Base-by-base conservation (phyloP, 2,113 vertebrate genomes). In the Cyphomyrus discorhynchus region DNA sequence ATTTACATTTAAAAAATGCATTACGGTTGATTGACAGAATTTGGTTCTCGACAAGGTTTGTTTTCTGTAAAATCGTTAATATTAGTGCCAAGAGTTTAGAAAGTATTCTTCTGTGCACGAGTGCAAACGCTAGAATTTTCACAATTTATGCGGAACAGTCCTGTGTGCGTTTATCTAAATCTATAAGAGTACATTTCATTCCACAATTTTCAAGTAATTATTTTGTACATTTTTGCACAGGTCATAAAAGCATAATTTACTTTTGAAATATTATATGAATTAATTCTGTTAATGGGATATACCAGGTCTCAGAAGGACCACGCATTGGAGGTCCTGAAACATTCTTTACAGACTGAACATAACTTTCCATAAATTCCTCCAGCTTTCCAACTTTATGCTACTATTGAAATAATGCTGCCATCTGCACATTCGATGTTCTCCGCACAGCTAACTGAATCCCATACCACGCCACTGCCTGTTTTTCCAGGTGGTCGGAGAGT, bases 401-500 rank as follows among this genome's bases (percentile, higher is more conserved):
- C 19, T 19, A 0, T 21, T 39, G 35, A 80, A 27, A 7, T 82
- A 82, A 39, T 45, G 39, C 77, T 42, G 19, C 21, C 1, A 47
- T 45, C 8, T n/a, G 2, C 82, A 84, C 2, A 9, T 84, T 47
- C 7, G 13, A 10, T 4, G 82, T 10, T 6, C 17, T 46, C 19
- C 0, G 4, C 80, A 84, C 21, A 8, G 0, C 39, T 17, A 3
- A 4, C 19, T 42, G 5, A 56, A 39, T 87, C 11, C 85, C 13
- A 2, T 21, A 1, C 27, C 42, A 39, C 19, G 52, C 47, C 87
- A 83, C 89, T 83, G 91, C 93, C 42, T 92, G 88, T 95, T 90
- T 53, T 31, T 11, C n/a, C 90, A 99, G 98, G 98, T 99, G 92
- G 98, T 99, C 27, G 98, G 98, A 0, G 98, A 99, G 93, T 99